Evolutionary conservation across 1,140 invertebrate species (phyloP).

Genomic region (Chironomus striatipennis): DNA sequence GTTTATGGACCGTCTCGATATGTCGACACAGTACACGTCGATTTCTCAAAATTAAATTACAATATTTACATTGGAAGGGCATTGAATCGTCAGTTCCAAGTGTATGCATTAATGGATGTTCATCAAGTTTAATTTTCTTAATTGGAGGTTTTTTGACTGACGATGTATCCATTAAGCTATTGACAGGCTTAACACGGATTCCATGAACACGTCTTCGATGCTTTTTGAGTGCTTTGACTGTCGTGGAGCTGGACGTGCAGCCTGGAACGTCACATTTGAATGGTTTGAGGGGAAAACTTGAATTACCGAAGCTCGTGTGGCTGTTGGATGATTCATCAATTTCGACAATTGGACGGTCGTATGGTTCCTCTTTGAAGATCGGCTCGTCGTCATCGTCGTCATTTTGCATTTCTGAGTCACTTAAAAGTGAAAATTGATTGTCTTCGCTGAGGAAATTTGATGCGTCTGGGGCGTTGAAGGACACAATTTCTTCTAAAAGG

Average conservation of each 20-base stretch:
- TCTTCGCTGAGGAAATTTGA: not conserved
- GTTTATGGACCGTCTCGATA: not conserved
- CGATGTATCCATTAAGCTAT: not conserved
- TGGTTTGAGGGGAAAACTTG: not conserved
- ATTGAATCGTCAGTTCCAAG: not conserved
- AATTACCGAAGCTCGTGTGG: not conserved
- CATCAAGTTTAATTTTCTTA: not conserved
- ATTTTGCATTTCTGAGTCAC: not conserved
- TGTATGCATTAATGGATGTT: not conserved
- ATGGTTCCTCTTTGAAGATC: not conserved
- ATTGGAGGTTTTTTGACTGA: not conserved
- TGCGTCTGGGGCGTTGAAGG: not conserved
- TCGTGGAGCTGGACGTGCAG: not conserved
- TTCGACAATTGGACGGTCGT: not conserved
- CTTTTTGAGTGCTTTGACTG: not conserved
- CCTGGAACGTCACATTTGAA: not conserved
- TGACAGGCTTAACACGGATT: not conserved
- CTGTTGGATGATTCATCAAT: not conserved
- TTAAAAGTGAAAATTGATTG: not conserved
- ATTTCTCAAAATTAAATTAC: not conserved
- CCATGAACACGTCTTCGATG: not conserved
- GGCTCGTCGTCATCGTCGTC: not conserved
- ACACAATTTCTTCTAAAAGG: not conserved
- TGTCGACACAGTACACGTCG: not conserved
- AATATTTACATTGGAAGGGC: not conserved